These are phyloP conservation scores for Albula glossodonta DNA, from an alignment of 2,113 vertebrate genomes.

Conservation along the genomic window DNA sequence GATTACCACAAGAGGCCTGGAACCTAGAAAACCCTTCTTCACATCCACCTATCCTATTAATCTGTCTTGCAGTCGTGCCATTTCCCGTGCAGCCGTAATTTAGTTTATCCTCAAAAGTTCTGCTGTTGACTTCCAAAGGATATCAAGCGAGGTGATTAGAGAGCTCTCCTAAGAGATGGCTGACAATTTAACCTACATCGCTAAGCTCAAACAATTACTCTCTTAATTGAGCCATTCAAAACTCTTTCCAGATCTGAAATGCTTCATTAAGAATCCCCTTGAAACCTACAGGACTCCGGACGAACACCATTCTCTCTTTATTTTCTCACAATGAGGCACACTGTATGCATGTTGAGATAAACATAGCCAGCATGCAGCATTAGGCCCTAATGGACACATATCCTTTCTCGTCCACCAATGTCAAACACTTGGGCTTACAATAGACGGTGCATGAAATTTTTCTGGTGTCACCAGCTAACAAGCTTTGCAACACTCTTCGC, in stretches of 20 bases:
- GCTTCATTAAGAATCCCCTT: slow-evolving; percentile 39
- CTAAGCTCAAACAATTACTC: slow-evolving; percentile 25
- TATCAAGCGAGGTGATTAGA: neutral
- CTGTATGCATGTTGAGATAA: neutral
- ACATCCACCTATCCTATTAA: neutral
- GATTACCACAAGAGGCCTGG: slow-evolving; percentile 17
- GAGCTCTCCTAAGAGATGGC: neutral
- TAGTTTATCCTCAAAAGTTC: neutral
- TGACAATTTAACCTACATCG: slow-evolving; percentile 21
- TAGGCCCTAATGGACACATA: neutral
- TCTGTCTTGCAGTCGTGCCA: neutral
- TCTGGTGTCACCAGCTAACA: slow-evolving; percentile 8
- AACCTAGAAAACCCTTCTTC: neutral
- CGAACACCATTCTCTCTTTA: slow-evolving; percentile 17
- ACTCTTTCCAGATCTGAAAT: slow-evolving; percentile 37
- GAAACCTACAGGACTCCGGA: slow-evolving; percentile 15
- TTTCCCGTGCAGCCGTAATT: neutral
- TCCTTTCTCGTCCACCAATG: neutral
- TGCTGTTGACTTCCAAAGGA: neutral
- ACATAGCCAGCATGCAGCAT: neutral
- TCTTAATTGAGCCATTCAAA: slow-evolving; percentile 43
- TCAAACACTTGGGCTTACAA: neutral
- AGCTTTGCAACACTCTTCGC: neutral
- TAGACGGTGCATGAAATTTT: neutral
- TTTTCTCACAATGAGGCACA: neutral